Evolutionary conservation across 2,113 vertebrate genomes (phyloP).

Genomic region (Empidonax traillii): DNA sequence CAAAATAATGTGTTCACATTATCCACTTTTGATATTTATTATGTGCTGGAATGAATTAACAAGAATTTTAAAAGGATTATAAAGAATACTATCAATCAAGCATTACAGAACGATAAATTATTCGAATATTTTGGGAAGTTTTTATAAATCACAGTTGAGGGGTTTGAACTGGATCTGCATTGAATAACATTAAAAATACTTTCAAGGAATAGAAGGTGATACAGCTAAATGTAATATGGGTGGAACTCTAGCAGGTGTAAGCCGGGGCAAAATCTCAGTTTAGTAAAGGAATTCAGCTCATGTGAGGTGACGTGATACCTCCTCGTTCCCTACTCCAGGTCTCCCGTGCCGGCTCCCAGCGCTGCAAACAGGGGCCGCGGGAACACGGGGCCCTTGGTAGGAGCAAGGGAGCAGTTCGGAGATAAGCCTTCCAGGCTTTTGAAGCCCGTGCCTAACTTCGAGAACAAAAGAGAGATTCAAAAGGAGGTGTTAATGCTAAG

Average conservation of each 20-base stretch:
- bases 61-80: neutral
- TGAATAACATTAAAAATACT: neutral
- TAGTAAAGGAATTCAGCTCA: fast-evolving
- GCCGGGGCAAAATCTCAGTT: neutral
- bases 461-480: neutral
- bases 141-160: neutral
- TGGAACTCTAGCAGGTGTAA: neutral
- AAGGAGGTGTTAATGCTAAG: constrained; percentile 15
- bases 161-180: neutral
- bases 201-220: neutral
- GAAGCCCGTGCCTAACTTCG: neutral
- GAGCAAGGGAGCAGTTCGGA: neutral
- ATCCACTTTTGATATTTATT: neutral
- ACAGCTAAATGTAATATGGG: neutral
- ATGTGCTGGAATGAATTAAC: neutral
- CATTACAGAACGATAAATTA: neutral
- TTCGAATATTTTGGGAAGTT: neutral
- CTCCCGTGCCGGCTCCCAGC: neutral
- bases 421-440: neutral
- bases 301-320: neutral
- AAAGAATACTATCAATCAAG: neutral
- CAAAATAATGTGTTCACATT: neutral
- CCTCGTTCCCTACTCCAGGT: neutral
- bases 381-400: neutral
- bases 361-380: neutral